Conservation (phyloP, 2,113 vertebrate genomes). For the Bothrops jararaca region DNA sequence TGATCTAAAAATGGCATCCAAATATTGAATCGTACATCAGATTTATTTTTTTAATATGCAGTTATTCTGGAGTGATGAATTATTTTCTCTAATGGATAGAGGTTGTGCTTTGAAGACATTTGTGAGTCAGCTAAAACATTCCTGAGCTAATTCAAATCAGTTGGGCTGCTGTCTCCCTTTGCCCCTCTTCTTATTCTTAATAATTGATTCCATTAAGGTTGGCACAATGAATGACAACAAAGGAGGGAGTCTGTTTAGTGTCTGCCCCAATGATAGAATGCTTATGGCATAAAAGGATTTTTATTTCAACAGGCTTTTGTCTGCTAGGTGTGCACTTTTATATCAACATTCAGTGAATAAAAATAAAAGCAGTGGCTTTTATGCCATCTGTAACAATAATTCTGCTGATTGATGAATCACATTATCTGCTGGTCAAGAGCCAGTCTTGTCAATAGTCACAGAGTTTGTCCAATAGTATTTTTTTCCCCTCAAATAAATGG, state of each 20-base stretch:
- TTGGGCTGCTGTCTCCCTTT: neutral
- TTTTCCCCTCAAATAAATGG: neutral
- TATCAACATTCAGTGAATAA: neutral
- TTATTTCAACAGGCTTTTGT: neutral
- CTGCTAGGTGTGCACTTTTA: neutral
- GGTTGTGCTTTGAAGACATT: neutral
- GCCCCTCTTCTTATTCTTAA: neutral
- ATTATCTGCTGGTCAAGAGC: neutral
- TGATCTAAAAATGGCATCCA: neutral
- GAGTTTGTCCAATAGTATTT: neutral
- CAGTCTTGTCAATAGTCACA: neutral
- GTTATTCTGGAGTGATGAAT: neutral
- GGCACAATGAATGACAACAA: neutral
- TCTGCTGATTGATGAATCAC: neutral
- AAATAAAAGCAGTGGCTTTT: neutral
- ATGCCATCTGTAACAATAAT: neutral
- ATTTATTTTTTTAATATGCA: neutral
- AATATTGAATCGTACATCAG: neutral
- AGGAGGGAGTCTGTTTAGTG: neutral
- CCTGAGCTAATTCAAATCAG: neutral
- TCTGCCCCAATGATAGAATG: neutral
- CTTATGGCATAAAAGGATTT: neutral
- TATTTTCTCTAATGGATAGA: neutral
- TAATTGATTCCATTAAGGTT: neutral
- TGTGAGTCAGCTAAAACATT: neutral